These are phyloP conservation scores for Petromus typicus DNA, from an alignment of 2,113 vertebrate species.

Conservation along the genomic window DNA sequence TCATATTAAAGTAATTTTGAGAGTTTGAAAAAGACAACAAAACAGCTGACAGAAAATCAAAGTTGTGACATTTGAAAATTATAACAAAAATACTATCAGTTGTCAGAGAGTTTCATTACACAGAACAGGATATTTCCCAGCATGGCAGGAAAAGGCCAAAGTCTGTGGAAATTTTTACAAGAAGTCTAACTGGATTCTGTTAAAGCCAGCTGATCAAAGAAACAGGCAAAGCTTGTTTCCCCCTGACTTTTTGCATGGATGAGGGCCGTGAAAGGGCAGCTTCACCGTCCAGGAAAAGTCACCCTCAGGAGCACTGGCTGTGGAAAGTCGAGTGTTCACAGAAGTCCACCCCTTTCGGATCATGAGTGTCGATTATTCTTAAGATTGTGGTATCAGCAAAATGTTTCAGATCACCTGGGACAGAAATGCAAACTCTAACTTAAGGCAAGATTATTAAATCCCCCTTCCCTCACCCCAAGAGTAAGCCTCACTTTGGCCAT, in stretches of 20 bases:
- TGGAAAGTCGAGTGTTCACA: neutral
- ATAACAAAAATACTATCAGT: neutral
- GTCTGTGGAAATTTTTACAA: neutral
- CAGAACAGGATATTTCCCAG: neutral
- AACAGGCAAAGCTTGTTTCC: neutral
- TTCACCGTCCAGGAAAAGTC: neutral
- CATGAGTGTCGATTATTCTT: neutral
- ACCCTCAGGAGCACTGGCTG: neutral
- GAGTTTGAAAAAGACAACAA: constrained; percentile 41
- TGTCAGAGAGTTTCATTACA: neutral
- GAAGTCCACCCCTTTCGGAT: neutral
- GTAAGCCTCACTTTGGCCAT: neutral
- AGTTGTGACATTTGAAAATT: neutral
- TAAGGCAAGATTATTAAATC: neutral
- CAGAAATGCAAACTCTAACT: neutral
- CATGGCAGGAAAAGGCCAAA: neutral
- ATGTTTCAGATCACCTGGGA: neutral
- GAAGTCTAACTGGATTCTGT: neutral
- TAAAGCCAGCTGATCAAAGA: neutral
- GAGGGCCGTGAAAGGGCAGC: neutral
- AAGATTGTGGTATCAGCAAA: neutral
- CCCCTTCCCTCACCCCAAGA: neutral
- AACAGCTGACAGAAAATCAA: constrained; percentile 2
- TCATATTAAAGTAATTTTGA: neutral
- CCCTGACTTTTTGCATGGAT: neutral